These are phyloP conservation scores for Pandion haliaetus DNA, from an alignment of 2,113 vertebrate genomes.

Conservation along the genomic window DNA sequence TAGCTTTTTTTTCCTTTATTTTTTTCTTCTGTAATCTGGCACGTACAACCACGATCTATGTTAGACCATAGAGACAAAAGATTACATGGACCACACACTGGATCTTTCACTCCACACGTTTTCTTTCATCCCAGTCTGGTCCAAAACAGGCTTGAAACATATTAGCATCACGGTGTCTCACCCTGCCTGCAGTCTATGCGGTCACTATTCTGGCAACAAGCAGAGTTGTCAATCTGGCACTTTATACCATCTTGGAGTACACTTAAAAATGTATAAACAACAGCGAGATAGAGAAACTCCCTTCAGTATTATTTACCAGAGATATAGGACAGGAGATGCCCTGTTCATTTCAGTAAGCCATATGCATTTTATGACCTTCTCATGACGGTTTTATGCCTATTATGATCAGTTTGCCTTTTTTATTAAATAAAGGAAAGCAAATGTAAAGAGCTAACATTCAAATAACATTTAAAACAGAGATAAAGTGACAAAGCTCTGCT, in stretches of 20 bases:
- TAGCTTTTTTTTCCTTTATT: too few relatives aligned
- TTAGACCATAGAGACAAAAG: background rate
- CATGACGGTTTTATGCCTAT: background rate
- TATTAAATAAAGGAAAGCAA: background rate
- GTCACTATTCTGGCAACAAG: constrained; percentile 38
- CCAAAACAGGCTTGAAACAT: constrained; percentile 32
- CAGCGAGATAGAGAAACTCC: background rate
- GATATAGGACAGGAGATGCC: background rate
- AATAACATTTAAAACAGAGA: constrained; percentile 33
- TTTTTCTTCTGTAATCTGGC: background rate
- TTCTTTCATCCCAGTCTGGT: constrained; percentile 17
- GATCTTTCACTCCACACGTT: background rate
- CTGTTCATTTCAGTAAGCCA: background rate
- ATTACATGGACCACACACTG: background rate
- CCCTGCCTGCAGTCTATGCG: constrained; percentile 20
- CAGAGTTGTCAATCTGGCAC: constrained; percentile 30
- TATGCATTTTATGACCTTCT: constrained; percentile 37
- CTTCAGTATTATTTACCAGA: background rate
- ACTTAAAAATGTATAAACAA: constrained; percentile 15
- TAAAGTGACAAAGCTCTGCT: constrained; percentile 21
- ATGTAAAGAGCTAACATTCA: constrained; percentile 27
- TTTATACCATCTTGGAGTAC: background rate
- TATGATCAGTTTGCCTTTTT: background rate
- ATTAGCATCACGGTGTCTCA: constrained; percentile 1
- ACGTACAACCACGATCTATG: background rate